Base-by-base conservation (phyloP, 2,888 invertebrate genomes). In the Cosmia trapezina region DNA sequence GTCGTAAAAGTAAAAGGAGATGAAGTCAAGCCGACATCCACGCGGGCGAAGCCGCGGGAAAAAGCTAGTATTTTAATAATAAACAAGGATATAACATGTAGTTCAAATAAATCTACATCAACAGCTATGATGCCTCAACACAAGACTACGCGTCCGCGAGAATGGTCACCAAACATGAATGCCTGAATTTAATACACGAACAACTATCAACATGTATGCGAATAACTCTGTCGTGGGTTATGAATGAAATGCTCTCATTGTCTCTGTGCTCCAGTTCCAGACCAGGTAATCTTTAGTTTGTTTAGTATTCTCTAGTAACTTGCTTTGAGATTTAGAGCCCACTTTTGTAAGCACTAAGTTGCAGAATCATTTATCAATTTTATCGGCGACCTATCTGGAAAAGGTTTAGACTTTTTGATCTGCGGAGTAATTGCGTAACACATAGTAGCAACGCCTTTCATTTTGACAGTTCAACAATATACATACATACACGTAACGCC, bases 1-100 rank as follows among this genome's bases (percentile, higher is more conserved):
- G 64, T 70, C 62, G 62, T 22, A 22, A 41, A 57, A 61, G 70
- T 81, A 51, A 71, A 76, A 11, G 7, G 19, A 66, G 57, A 73
- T 82, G 53, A 64, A 70, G 28, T 28, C 22, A 11, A 11, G n/a
- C 28, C 28, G 28, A 28, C 28, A 28, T 2, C 1, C 1, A 28
- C 28, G 28, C 3, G 28, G 28, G 28, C 28, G 28, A 28, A 28
- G 3, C 28, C 28, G 28, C 28, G 1, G 28, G 28, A 1, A 28
- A 28, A 28, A 28, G 28, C 2, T 28, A 28, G 28, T 28, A 28
- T 28, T 28, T 28, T 28, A 28, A 2, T 28, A 28, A 28, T 28
- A 43, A 17, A 41, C 14, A 22, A 60, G 9, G 6, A 9, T 17
- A 19, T 12, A 45, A 17, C 4, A 37, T 37, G 19, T 28, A 9